Evolutionary conservation across 2,113 vertebrate species (phyloP), one percentile per base, ranked within the genome.

Genomic region (Tupaia chinensis): DNA sequence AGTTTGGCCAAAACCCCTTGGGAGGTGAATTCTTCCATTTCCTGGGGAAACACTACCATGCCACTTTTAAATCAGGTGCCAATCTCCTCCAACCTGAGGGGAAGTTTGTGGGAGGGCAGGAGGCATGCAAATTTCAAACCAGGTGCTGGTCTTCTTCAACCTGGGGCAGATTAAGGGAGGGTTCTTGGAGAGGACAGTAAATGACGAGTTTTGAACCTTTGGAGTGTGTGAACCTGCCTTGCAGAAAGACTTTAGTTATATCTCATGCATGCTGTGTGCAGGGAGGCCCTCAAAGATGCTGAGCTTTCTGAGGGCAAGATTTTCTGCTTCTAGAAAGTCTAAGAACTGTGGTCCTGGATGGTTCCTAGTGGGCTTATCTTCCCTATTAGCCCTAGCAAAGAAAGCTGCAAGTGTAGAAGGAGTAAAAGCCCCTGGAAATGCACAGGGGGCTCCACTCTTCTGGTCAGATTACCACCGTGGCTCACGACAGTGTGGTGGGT

Each of bases 31-130:
- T 63, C 76, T 25, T 90, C 20, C 25, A 56, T 15, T 96, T 94
- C 66, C 29, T 76, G 27, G 19, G 80, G 76, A 87, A 77, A 65
- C 27, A 83, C 12, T 56, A 81, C 13, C 44, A 63, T 16, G 7
- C 32, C 20, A 23, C 70, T 7, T 94, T 73, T 60, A 69, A 95
- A 80, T 80, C 93, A 92, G 90, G 61, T 84, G 73, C 34, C 15
- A 8, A 29, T 5, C 27, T 82, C 20, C 29, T 68, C 83, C 58
- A 65, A 13, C 54, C 20, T 25, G n/a, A 20, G 10, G 6, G 29
- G 32, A 53, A 5, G 13, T 61, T 54, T 86, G 69, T 15, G 44
- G 32, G 70, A 34, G 11, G 54, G 14, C 58, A 27, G 60, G 16
- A n/a, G 54, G 5, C 20, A 84, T 29, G 61, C 74, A 65, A 20